Conservation (phyloP, 1,140 invertebrate genomes). For the Ips nitidus region DNA sequence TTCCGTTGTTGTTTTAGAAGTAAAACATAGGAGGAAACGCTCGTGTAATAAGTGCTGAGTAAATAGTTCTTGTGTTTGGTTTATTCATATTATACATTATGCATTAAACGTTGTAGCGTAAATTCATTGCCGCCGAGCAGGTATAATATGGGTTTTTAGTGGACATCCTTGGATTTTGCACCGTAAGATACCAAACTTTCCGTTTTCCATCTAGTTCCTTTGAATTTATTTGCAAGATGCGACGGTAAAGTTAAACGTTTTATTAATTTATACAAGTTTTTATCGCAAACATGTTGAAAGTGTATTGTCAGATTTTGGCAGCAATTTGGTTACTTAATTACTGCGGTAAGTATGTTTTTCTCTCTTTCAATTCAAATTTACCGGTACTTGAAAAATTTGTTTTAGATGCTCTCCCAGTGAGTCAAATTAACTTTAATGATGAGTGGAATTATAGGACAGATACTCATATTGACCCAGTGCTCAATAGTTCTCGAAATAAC, state of each 20-base stretch:
- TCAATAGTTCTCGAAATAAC: conserved; percentile 32
- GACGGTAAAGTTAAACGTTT: neutral
- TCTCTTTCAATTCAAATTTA: neutral
- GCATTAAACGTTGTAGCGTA: no score
- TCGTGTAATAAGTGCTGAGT: no score
- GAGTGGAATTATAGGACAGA: conserved; percentile 43
- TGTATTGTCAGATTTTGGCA: neutral
- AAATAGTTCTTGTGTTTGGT: no score
- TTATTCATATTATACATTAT: no score
- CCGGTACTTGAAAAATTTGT: neutral
- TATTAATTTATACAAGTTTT: neutral
- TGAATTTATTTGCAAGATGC: neutral
- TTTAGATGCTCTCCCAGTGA: neutral
- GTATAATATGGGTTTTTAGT: neutral
- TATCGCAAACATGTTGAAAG: neutral
- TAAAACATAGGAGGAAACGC: no score
- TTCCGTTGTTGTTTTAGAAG: no score
- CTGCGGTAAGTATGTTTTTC: neutral
- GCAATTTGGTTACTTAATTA: neutral
- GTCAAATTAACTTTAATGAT: conserved; percentile 39
- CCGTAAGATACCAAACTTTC: neutral
- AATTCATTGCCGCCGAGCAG: no score
- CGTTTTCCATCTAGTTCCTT: neutral
- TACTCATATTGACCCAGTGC: conserved; percentile 37
- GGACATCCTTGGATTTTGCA: conserved; percentile 4